Conservation (phyloP, 2,797 vertebrate genomes). For the Naso thynnoides region DNA sequence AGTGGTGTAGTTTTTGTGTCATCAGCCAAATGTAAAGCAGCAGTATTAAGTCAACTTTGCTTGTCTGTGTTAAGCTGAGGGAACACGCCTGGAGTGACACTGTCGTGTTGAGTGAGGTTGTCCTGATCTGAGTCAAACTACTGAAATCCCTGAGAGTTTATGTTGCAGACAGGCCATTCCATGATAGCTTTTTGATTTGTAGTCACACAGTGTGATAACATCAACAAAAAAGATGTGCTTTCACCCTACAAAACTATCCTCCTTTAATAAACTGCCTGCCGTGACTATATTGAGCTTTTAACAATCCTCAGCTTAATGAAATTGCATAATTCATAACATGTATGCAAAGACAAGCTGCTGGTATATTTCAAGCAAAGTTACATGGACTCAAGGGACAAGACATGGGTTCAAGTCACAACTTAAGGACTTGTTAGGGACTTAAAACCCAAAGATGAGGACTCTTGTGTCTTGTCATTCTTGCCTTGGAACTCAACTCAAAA, state of each 20-base stretch:
- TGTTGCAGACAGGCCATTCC: not conserved
- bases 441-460: no score
- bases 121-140: not conserved
- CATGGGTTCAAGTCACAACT: no score
- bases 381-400: not conserved
- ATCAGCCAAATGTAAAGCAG: not conserved
- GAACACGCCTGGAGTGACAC: not conserved
- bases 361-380: constrained; percentile 1
- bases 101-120: not conserved
- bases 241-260: not conserved
- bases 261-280: constrained; percentile 14
- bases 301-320: constrained; percentile 6
- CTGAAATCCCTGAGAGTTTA: not conserved
- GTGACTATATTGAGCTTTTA: constrained; percentile 33
- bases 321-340: constrained; percentile 1
- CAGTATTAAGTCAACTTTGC: not conserved
- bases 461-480: no score
- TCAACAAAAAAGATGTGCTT: not conserved
- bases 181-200: not conserved
- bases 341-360: constrained; percentile 5
- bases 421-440: no score
- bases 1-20: not conserved
- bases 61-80: not conserved
- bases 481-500: no score
- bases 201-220: constrained; percentile 12